phyloP scores from a whole-genome alignment of 1,140 invertebrate species.

The Saccostrea glomerata region DNA sequence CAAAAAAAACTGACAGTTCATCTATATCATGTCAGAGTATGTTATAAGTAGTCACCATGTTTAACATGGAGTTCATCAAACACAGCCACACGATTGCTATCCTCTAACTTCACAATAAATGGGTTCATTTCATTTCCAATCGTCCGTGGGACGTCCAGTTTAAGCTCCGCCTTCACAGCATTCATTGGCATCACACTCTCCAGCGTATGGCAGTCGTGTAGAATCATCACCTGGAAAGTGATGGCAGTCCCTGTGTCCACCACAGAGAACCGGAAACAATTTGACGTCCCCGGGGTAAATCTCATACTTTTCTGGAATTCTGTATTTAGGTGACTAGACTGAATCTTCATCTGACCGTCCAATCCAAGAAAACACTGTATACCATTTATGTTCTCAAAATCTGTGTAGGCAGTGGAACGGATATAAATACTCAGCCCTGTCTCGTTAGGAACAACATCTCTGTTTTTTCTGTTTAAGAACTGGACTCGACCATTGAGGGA shows the following conservation, averaged over 20 bases:
- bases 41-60: conserved; percentile 52
- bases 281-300: conserved; percentile 68
- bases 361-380: conserved; percentile 73
- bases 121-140: conserved; percentile 67
- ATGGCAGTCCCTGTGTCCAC: conserved; percentile 65
- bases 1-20: neutral
- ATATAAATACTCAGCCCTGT: conserved; percentile 74
- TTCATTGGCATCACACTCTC: conserved; percentile 65
- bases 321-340: conserved; percentile 60
- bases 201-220: conserved; percentile 71
- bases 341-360: conserved; percentile 69
- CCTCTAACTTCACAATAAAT: conserved; percentile 72
- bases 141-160: conserved; percentile 61
- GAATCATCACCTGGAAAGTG: conserved; percentile 64
- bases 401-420: conserved; percentile 65
- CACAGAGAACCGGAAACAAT: conserved; percentile 72
- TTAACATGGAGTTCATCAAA: conserved; percentile 73
- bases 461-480: conserved; percentile 70
- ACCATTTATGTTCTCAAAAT: conserved; percentile 72
- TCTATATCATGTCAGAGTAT: neutral
- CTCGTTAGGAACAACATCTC: conserved; percentile 55
- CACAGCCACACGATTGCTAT: conserved; percentile 70
- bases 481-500: conserved; percentile 68
- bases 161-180: conserved; percentile 59
- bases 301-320: conserved; percentile 60